Evolutionary conservation across 92 coral and sea anemone species (phyloP), one percentile per base, ranked within the genome.

Genomic region (Epizoanthus ramosus): DNA sequence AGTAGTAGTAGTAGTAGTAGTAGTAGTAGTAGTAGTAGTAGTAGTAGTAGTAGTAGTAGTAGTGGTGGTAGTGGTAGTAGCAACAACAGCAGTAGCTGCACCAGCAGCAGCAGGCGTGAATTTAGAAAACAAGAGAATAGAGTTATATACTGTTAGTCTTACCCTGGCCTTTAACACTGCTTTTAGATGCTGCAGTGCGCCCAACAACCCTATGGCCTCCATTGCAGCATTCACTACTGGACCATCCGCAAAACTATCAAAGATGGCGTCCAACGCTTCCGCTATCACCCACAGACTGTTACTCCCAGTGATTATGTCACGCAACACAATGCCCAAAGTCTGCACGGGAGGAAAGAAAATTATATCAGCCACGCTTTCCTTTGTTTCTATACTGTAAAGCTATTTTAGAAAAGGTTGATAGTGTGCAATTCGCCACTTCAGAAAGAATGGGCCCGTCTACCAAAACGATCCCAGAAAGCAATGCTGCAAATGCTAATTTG

Each of bases 181-280:
- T 21, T 75, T 90, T 52, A 90, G 83, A 85, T 94, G 95, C 61
- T 94, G 93, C 33, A 96, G 75, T 67, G 88, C 86, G 0, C 79
- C 57, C 17, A 92, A 61, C 31, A 96, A 83, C n/a, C 91, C 95
- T 66, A 96, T 84, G 13, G 94, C 87, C 68, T 85, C 90, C 82
- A 93, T 91, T 47, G 93, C 97, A 39, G 89, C 74, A 71, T 93
- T 94, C 35, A 94, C 98, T 14, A 85, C 79, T 45, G 98, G 95
- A 14, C 96, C 97, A 75, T 95, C 98, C 13, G 98, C 98, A 89
- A 95, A 95, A 19, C 93, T 90, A 87, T 95, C 98, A 80, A 93
- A 95, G 47, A 95, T 84, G 74, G 98, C 98, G 83, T 95, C 98
- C 86, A 95, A 68, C 3, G 98, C 93, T 65, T 95, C 98, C 12